phyloP scores from a whole-genome alignment of 92 coral and sea anemone genomes.

The Hydrozoanthus gracilis region DNA sequence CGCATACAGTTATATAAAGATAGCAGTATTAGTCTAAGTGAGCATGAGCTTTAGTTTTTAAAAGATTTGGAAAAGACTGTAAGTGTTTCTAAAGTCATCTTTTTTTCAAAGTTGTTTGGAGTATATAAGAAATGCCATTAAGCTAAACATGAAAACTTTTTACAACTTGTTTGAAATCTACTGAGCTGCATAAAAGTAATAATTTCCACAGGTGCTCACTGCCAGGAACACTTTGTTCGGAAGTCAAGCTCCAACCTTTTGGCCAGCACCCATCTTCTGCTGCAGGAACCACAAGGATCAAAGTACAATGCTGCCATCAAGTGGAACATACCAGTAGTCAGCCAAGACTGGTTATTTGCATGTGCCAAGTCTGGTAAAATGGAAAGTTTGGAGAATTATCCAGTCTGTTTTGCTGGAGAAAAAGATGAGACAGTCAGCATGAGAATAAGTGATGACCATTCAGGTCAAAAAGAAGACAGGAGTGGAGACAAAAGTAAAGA shows the following conservation, averaged over 20 bases:
- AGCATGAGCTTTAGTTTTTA: too few species aligned
- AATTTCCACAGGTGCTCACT: slow-evolving; percentile 74
- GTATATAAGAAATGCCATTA: too few species aligned
- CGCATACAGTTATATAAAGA: slow-evolving; percentile 91
- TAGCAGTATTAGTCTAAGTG: too few species aligned
- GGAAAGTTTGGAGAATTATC: slow-evolving; percentile 54
- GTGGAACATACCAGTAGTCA: slow-evolving; percentile 88
- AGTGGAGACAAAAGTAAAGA: background rate
- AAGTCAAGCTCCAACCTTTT: slow-evolving; percentile 63
- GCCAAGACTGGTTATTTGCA: slow-evolving; percentile 84
- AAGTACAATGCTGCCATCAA: slow-evolving; percentile 88
- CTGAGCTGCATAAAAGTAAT: background rate
- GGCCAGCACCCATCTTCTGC: slow-evolving; percentile 91
- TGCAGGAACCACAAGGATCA: slow-evolving; percentile 82
- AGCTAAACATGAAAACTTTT: background rate
- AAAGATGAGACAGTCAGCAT: background rate
- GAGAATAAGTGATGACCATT: background rate
- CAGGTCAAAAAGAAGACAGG: background rate
- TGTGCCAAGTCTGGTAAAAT: slow-evolving; percentile 75
- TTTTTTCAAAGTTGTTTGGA: too few species aligned
- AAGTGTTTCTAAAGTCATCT: too few species aligned
- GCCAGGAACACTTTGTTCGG: slow-evolving; percentile 93
- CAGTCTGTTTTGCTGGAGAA: slow-evolving; percentile 28
- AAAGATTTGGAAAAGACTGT: slow-evolving; percentile 73
- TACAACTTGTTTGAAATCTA: too few species aligned